A percentile compares a stretch with the other conserved stretches of the same genome.
These are phyloP conservation scores for Falcunculus frontatus DNA, from an alignment of 2,113 vertebrate genomes.

Conservation along the genomic window DNA sequence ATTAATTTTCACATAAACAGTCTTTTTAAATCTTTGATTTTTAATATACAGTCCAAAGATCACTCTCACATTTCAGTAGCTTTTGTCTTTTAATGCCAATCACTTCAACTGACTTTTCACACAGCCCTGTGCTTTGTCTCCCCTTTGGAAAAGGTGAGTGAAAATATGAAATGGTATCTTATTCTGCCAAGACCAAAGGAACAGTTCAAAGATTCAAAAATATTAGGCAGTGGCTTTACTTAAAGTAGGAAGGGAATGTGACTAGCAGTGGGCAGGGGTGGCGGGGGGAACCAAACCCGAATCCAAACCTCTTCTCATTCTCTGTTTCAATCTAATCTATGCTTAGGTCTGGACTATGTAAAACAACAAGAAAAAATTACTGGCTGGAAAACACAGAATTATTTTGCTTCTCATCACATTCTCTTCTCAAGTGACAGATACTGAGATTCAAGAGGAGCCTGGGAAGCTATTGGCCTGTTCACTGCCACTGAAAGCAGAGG, in stretches of 20 bases:
- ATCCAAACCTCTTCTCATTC: neutral
- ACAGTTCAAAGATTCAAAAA: neutral
- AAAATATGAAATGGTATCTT: slow-evolving; percentile 35
- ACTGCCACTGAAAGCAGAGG: neutral
- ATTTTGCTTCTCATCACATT: neutral
- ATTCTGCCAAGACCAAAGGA: slow-evolving; percentile 32
- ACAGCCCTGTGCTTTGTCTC: neutral
- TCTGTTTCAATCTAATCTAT: neutral
- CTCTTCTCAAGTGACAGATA: neutral
- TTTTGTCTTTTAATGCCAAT: slow-evolving; percentile 46
- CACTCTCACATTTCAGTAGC: slow-evolving; percentile 34
- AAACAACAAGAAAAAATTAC: neutral
- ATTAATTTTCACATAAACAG: slow-evolving; percentile 47
- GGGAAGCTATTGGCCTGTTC: neutral
- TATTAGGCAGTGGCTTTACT: neutral
- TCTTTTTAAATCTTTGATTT: slow-evolving; percentile 17
- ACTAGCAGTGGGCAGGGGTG: neutral
- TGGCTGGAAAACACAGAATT: neutral
- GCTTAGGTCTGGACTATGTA: neutral
- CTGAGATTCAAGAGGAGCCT: neutral
- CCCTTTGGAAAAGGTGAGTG: slow-evolving; percentile 30
- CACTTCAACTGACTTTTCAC: slow-evolving; percentile 14
- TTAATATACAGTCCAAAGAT: slow-evolving; percentile 50
- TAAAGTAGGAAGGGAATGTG: neutral
- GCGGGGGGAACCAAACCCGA: neutral